These are phyloP conservation scores for Branchinecta lindahli DNA, from an alignment of 1,140 invertebrate genomes.

Conservation along the genomic window DNA sequence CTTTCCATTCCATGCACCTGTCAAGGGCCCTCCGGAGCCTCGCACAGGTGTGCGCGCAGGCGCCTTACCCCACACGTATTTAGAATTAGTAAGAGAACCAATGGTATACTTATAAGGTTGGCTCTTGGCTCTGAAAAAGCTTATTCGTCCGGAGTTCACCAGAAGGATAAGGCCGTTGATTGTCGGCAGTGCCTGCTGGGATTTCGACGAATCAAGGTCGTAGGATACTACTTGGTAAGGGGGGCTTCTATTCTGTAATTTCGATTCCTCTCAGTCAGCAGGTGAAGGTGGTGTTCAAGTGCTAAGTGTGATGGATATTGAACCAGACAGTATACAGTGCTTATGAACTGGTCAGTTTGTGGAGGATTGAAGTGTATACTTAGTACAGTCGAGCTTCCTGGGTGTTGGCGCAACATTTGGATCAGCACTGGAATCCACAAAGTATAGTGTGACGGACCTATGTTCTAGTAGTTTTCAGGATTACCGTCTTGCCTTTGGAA, in stretches of 20 bases:
- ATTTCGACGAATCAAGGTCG: background rate
- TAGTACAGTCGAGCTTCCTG: background rate
- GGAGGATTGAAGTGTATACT: background rate
- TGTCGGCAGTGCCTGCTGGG: conserved; percentile 5
- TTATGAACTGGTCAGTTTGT: background rate
- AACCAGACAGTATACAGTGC: background rate
- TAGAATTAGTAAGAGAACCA: conserved; percentile 6
- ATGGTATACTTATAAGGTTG: conserved; percentile 9
- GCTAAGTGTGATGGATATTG: background rate
- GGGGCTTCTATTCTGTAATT: background rate
- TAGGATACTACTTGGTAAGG: conserved; percentile 2
- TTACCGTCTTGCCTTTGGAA: too few species aligned
- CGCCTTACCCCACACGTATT: background rate
- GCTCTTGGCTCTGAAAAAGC: background rate
- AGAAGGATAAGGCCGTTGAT: background rate
- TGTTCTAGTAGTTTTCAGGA: too few species aligned
- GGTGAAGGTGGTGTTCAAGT: background rate
- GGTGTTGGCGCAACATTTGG: background rate
- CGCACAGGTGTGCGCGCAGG: background rate
- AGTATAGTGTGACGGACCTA: too few species aligned
- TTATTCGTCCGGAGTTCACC: conserved; percentile 2
- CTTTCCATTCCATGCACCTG: background rate
- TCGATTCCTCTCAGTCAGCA: background rate
- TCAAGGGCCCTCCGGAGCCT: background rate
- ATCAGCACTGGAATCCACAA: background rate